Conservation (phyloP, 1,140 invertebrate genomes). For the Drosophila sp. region DNA sequence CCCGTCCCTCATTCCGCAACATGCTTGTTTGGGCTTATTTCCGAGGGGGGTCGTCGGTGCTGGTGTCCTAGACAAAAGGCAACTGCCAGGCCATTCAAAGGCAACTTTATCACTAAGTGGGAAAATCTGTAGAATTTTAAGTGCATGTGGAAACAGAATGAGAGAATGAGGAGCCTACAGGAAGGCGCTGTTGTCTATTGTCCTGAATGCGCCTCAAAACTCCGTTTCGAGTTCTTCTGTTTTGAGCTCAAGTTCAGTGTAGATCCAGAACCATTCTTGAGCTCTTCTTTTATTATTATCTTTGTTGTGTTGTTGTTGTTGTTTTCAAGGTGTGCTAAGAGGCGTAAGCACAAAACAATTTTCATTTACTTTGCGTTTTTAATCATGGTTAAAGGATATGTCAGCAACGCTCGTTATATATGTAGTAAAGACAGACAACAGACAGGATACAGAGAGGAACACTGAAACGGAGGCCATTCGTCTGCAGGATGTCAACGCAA, state of each 20-base stretch:
- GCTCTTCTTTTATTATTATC: neutral
- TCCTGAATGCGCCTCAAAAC: constrained; percentile 49
- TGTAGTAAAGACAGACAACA: constrained; percentile 54
- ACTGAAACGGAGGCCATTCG: constrained; percentile 30
- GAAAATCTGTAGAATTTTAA: constrained; percentile 82
- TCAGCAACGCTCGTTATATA: constrained; percentile 65
- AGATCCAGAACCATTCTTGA: constrained; percentile 20
- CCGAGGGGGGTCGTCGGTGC: constrained; percentile 1
- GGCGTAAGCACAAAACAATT: constrained; percentile 81
- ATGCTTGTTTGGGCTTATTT: constrained; percentile 61
- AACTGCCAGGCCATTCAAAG: constrained; percentile 55
- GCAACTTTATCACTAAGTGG: constrained; percentile 79
- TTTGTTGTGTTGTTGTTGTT: constrained; percentile 24
- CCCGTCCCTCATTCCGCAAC: neutral
- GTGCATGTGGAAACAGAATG: constrained; percentile 51
- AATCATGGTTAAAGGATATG: constrained; percentile 82
- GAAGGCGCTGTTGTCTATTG: constrained; percentile 52
- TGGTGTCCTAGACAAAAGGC: constrained; percentile 61
- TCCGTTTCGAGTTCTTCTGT: constrained; percentile 32
- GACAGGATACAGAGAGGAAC: constrained; percentile 6
- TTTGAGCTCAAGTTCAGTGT: constrained; percentile 57
- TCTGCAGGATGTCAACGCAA: constrained; percentile 76
- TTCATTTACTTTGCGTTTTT: constrained; percentile 80
- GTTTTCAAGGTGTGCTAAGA: constrained; percentile 81
- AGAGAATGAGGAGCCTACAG: constrained; percentile 23